Conservation (phyloP, 2,797 vertebrate genomes). For the Pseudochromis fuscus region DNA sequence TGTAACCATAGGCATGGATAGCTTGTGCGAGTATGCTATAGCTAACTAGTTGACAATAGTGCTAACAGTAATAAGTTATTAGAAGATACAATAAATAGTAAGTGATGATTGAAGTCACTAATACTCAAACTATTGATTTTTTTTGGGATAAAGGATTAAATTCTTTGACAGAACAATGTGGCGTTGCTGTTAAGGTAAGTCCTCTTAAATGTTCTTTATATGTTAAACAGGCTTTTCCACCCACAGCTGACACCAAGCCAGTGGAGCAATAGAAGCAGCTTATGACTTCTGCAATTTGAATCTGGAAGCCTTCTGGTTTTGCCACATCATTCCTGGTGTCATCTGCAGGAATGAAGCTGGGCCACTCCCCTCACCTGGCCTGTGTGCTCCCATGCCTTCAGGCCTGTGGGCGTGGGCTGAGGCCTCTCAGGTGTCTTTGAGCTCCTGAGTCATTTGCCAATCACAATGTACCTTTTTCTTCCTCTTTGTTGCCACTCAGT, state of each 20-base stretch:
- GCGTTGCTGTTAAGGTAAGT: neutral
- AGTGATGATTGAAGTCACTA: too few species aligned
- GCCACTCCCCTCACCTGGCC: slow-evolving; percentile 64
- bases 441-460: slow-evolving; percentile 62
- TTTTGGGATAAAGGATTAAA: too few species aligned
- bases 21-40: neutral
- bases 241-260: neutral
- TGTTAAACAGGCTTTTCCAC: slow-evolving; percentile 31
- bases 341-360: slow-evolving; percentile 65
- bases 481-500: slow-evolving; percentile 45
- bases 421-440: slow-evolving; percentile 76
- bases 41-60: neutral
- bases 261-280: neutral
- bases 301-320: slow-evolving; percentile 59
- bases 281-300: slow-evolving; percentile 1
- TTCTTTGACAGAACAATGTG: neutral
- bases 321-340: slow-evolving; percentile 52
- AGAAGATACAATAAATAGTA: too few species aligned
- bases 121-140: too few species aligned
- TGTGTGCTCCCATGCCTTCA: slow-evolving; percentile 58
- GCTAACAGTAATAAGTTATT: neutral
- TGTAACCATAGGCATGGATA: neutral
- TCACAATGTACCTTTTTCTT: slow-evolving; percentile 57
- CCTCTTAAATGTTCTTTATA: neutral
- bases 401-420: slow-evolving; percentile 56